These are phyloP conservation scores for Notechis scutatus DNA, from an alignment of 2,113 vertebrate genomes.

Conservation along the genomic window DNA sequence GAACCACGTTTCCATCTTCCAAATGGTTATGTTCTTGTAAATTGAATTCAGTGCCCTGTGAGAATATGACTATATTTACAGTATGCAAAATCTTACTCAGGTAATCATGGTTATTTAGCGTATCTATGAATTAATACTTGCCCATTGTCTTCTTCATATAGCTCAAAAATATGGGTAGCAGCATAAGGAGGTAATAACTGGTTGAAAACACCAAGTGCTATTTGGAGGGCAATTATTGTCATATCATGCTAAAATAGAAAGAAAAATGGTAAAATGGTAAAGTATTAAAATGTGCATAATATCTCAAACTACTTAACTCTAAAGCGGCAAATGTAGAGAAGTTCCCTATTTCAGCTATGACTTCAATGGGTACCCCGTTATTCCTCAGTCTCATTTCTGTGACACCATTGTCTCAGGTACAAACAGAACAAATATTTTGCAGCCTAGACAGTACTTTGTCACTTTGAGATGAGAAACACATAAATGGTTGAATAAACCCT, in stretches of 20 bases:
- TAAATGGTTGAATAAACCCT: not conserved
- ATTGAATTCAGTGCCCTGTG: not conserved
- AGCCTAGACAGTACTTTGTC: not conserved
- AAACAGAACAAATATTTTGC: not conserved
- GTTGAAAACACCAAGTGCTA: constrained; percentile 80
- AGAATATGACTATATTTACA: not conserved
- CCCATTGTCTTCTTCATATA: constrained; percentile 80
- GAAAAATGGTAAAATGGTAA: not conserved
- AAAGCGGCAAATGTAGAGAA: not conserved
- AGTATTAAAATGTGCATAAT: not conserved
- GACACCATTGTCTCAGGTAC: not conserved
- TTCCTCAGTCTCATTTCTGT: not conserved
- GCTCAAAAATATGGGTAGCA: constrained; percentile 84
- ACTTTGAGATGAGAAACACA: not conserved
- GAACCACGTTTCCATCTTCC: not conserved
- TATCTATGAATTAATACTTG: constrained; percentile 60
- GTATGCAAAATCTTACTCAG: not conserved
- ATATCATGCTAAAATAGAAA: constrained; percentile 71
- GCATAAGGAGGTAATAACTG: constrained; percentile 80
- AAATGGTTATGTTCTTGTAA: not conserved
- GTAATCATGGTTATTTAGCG: not conserved
- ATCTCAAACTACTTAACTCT: not conserved
- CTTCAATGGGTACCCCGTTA: not conserved
- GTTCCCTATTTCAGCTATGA: not conserved
- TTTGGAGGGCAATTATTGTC: constrained; percentile 83